These are phyloP conservation scores for Cantharis nigra DNA, from an alignment of 2,888 invertebrate genomes.

Conservation along the genomic window DNA sequence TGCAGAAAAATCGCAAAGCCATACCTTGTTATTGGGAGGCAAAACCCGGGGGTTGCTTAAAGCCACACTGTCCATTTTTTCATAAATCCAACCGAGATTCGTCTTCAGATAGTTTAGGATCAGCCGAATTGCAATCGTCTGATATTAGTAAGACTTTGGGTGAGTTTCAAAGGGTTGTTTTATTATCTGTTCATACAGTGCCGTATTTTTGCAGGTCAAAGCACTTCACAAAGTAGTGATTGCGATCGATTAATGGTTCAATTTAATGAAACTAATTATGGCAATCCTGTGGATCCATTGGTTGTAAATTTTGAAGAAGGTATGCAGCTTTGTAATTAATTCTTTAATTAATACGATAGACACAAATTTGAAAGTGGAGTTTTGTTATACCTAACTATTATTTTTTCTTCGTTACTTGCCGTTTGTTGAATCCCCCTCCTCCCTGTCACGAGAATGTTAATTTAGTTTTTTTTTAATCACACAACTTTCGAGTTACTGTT, in stretches of 20 bases:
- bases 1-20: slow-evolving; percentile 78
- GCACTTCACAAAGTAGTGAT: slow-evolving; percentile 31
- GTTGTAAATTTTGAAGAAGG: slow-evolving; percentile 83
- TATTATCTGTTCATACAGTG: neutral
- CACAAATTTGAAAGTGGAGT: neutral
- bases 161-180: neutral
- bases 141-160: slow-evolving; percentile 27
- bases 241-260: slow-evolving; percentile 38
- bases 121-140: slow-evolving; percentile 32
- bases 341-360: slow-evolving; percentile 12
- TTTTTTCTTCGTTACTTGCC: neutral
- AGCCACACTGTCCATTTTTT: slow-evolving; percentile 83
- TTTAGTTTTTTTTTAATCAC: neutral
- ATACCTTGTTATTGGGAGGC: slow-evolving; percentile 89
- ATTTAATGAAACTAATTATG: slow-evolving; percentile 44
- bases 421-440: neutral
- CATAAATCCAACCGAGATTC: slow-evolving; percentile 60
- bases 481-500: neutral
- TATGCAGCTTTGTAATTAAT: slow-evolving; percentile 70
- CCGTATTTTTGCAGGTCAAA: slow-evolving; percentile 14
- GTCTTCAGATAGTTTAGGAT: slow-evolving; percentile 35
- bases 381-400: neutral
- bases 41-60: slow-evolving; percentile 82
- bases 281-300: slow-evolving; percentile 65
- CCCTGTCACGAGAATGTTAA: neutral